phyloP scores from a whole-genome alignment of 2,888 invertebrate species.

The Nasonia oneida region DNA sequence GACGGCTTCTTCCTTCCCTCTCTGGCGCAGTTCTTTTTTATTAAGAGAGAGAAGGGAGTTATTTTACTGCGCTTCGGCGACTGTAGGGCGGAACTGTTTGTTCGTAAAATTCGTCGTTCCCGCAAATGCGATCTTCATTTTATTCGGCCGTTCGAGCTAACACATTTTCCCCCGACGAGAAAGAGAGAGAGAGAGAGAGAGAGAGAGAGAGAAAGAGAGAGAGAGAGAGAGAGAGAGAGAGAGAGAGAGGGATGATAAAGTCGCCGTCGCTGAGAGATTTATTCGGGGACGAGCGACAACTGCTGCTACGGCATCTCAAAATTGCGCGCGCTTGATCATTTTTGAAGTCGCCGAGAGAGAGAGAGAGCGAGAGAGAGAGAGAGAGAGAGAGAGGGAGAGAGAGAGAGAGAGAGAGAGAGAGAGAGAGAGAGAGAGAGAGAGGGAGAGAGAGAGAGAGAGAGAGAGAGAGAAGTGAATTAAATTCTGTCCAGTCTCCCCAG shows the following conservation, averaged over 20 bases:
- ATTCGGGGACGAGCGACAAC: background rate
- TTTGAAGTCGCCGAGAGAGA: background rate
- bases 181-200: background rate
- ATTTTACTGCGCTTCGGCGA: background rate
- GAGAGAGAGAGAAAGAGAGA: background rate
- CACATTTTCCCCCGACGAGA: background rate
- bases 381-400: background rate
- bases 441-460: too few species aligned
- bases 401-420: too few species aligned
- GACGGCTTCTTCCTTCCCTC: background rate
- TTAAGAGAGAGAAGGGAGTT: background rate
- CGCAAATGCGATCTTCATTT: slow-evolving; percentile 19
- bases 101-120: slow-evolving; percentile 6
- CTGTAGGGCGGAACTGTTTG: background rate
- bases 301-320: background rate
- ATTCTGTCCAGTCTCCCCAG: background rate
- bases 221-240: background rate
- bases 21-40: background rate
- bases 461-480: background rate
- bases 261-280: background rate
- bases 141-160: background rate
- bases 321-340: slow-evolving; percentile 3
- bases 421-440: too few species aligned
- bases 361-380: background rate
- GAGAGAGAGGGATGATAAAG: background rate